Percentiles rank a stretch among this genome's conserved stretches.
Conservation (phyloP, 2,888 invertebrate species). For the Strigamia transsilvanica region DNA sequence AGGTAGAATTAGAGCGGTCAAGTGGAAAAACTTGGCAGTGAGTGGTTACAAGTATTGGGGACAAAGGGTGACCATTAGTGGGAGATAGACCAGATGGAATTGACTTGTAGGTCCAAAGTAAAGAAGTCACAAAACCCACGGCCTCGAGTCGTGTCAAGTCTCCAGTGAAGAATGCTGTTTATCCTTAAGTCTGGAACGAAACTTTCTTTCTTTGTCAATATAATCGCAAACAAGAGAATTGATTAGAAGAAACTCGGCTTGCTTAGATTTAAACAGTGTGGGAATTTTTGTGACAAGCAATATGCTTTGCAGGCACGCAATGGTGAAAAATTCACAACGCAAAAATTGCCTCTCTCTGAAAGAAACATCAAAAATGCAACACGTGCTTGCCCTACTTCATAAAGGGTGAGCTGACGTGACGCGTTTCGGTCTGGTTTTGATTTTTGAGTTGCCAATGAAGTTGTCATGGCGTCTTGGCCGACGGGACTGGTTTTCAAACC, state of each 20-base stretch:
- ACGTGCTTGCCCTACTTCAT: too few species aligned
- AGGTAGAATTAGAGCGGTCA: background rate
- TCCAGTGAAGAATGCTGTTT: constrained; percentile 9
- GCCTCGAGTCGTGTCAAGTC: constrained; percentile 10
- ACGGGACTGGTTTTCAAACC: too few species aligned
- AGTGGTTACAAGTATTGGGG: background rate
- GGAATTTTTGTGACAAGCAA: background rate
- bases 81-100: constrained; percentile 30
- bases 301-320: too few species aligned
- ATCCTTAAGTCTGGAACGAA: background rate
- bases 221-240: constrained; percentile 3
- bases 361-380: too few species aligned
- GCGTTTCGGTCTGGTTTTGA: too few species aligned
- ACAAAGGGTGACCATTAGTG: constrained; percentile 22
- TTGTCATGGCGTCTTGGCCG: too few species aligned
- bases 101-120: constrained; percentile 4
- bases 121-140: constrained; percentile 4
- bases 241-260: background rate
- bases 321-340: too few species aligned
- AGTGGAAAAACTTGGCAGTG: background rate
- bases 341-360: too few species aligned
- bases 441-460: too few species aligned
- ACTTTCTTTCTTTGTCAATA: constrained; percentile 26
- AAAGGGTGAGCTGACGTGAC: too few species aligned
- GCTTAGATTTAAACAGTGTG: background rate